These are phyloP conservation scores for Coecobrya sp. DNA, from an alignment of 2,888 invertebrate genomes.

Conservation along the genomic window DNA sequence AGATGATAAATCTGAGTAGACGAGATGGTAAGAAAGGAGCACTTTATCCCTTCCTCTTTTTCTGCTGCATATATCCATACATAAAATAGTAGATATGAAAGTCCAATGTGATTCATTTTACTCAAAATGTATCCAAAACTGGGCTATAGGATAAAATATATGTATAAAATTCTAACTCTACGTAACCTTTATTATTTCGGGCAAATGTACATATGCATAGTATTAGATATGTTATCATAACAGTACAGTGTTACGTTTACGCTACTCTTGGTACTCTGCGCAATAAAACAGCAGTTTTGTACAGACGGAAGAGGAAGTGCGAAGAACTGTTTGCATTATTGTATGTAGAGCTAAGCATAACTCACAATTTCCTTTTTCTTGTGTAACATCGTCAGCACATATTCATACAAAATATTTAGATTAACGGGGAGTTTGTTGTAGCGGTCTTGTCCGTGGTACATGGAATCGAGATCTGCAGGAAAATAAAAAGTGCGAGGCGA, in stretches of 20 bases:
- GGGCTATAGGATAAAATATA: neutral
- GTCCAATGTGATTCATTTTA: neutral
- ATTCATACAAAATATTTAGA: constrained; percentile 58
- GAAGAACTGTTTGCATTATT: neutral
- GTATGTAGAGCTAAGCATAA: neutral
- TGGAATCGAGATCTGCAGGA: neutral
- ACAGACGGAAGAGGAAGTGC: neutral
- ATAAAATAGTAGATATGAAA: constrained; percentile 7
- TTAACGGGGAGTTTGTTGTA: constrained; percentile 14
- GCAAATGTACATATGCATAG: neutral
- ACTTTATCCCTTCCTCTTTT: neutral
- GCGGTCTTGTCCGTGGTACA: neutral
- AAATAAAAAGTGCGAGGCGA: neutral
- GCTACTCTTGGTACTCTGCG: neutral
- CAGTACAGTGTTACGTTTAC: neutral
- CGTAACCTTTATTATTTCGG: neutral
- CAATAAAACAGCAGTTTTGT: neutral
- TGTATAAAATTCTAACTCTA: neutral
- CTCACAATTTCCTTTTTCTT: constrained; percentile 50
- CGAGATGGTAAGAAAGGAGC: neutral
- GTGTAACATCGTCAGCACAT: constrained; percentile 13
- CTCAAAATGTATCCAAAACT: neutral
- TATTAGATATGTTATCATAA: too few relatives aligned
- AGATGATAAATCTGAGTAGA: constrained; percentile 74
- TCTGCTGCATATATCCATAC: constrained; percentile 27